phyloP scores from a whole-genome alignment of 2,797 vertebrate genomes.

The Kryptopterus vitreolus region DNA sequence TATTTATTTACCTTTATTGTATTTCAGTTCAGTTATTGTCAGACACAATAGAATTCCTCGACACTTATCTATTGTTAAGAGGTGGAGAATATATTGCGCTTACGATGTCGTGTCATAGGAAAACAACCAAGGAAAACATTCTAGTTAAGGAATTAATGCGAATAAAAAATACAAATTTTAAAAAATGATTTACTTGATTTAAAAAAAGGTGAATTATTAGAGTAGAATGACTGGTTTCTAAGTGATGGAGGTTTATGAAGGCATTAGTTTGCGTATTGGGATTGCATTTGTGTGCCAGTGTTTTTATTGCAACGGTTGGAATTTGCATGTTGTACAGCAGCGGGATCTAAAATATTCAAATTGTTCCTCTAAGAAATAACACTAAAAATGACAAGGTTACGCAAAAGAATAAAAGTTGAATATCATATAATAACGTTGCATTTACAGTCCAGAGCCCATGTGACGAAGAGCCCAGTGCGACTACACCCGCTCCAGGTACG shows the following conservation, averaged over 20 bases:
- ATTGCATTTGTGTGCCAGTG: background rate
- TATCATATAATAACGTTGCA: background rate
- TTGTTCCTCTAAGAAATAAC: background rate
- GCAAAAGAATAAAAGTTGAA: background rate
- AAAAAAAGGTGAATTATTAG: too few relatives aligned
- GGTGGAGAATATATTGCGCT: background rate
- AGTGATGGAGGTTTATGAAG: background rate
- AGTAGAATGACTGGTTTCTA: background rate
- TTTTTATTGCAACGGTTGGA: background rate
- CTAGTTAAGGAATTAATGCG: background rate
- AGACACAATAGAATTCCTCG: background rate
- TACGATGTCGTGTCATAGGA: background rate
- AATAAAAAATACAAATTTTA: too few relatives aligned
- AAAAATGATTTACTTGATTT: too few relatives aligned
- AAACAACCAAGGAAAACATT: background rate
- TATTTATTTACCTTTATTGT: background rate
- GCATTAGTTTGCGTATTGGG: background rate
- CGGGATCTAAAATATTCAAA: background rate
- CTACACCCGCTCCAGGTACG: constrained; percentile 17
- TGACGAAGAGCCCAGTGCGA: background rate
- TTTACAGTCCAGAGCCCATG: constrained; percentile 1
- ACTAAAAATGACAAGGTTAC: background rate
- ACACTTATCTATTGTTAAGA: background rate
- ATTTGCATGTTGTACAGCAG: background rate
- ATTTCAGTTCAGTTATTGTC: background rate